These are phyloP conservation scores for Bellardia pandia DNA, from an alignment of 2,888 invertebrate species.

Conservation along the genomic window DNA sequence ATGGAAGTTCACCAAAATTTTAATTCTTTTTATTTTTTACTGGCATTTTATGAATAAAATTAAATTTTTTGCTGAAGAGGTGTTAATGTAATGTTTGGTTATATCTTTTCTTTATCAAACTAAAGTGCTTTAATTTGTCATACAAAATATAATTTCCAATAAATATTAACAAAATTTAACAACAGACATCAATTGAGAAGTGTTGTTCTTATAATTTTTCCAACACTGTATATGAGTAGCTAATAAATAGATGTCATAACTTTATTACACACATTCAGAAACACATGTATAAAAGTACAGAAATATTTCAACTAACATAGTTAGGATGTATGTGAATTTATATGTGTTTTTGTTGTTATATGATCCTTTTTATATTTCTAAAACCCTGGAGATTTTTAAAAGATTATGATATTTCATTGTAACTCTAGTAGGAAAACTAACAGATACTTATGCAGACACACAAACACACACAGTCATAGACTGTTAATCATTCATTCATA, in stretches of 20 bases:
- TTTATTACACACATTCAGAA: conserved; percentile 12
- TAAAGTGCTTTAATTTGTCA: too few species aligned
- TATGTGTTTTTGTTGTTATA: conserved; percentile 27
- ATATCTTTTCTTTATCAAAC: too few species aligned
- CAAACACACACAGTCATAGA: neutral
- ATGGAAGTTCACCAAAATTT: too few species aligned
- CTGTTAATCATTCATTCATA: neutral
- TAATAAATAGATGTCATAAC: conserved; percentile 56
- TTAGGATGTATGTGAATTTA: neutral
- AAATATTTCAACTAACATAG: conserved; percentile 17
- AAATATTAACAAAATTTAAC: too few species aligned
- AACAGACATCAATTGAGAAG: too few species aligned
- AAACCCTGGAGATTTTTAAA: conserved; percentile 59
- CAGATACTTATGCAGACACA: conserved; percentile 9
- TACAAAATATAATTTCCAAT: too few species aligned
- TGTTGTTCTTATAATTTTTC: too few species aligned
- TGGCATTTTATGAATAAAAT: too few species aligned
- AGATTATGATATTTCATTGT: conserved; percentile 56
- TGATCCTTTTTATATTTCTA: conserved; percentile 28
- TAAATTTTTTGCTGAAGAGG: too few species aligned
- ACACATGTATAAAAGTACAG: conserved; percentile 19
- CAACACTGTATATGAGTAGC: neutral
- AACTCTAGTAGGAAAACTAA: conserved; percentile 35
- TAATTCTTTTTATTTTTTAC: too few species aligned
- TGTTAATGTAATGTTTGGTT: too few species aligned